Conservation (phyloP, 2,888 invertebrate genomes). For the Leptopilina myrica region DNA sequence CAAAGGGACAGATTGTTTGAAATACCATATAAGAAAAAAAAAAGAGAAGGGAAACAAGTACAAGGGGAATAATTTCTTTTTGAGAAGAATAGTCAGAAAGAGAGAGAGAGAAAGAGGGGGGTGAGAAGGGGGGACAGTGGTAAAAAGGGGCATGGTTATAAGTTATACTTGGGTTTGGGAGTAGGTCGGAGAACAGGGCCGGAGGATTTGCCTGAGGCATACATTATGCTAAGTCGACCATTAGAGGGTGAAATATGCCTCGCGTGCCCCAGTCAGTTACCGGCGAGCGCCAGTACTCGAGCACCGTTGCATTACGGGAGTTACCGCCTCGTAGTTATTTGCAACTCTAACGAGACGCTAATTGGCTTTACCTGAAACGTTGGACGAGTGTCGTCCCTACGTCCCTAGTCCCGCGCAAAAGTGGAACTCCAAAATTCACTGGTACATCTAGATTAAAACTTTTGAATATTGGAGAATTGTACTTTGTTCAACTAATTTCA, state of each 20-base stretch:
- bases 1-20: too few relatives aligned
- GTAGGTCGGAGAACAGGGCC: constrained; percentile 41
- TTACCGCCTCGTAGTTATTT: constrained; percentile 65
- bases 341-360: constrained; percentile 69
- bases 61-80: not conserved
- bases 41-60: too few relatives aligned
- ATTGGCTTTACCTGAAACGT: constrained; percentile 60
- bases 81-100: constrained; percentile 31
- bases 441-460: constrained; percentile 30
- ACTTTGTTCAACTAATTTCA: constrained; percentile 15
- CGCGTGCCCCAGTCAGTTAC: constrained; percentile 71
- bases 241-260: constrained; percentile 72
- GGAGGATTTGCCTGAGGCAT: constrained; percentile 65
- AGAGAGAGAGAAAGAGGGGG: constrained; percentile 45
- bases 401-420: constrained; percentile 6
- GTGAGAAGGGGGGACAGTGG: constrained; percentile 33
- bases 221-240: constrained; percentile 72
- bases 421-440: constrained; percentile 31
- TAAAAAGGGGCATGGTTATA: constrained; percentile 44
- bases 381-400: constrained; percentile 42
- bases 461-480: constrained; percentile 16
- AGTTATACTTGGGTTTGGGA: constrained; percentile 33
- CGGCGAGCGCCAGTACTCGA: constrained; percentile 48
- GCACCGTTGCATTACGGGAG: constrained; percentile 60
- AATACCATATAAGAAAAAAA: too few relatives aligned